Conservation (phyloP, 2,113 vertebrate species). For the Saccopteryx bilineata region DNA sequence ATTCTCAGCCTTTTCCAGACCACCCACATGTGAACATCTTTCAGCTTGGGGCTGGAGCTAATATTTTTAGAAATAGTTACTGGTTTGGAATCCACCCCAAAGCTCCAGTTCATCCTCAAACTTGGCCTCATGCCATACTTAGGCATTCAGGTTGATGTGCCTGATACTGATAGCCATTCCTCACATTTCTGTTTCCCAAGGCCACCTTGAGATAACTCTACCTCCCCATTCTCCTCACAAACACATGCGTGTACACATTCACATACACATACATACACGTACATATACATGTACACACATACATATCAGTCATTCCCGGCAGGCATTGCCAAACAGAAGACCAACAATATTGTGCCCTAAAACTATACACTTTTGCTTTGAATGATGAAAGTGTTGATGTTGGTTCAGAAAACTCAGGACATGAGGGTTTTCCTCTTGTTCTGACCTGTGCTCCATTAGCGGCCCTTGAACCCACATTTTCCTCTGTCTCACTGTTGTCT, state of each 20-base stretch:
- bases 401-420: constrained; percentile 23
- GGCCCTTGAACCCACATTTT: neutral
- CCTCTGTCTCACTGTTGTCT: neutral
- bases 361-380: neutral
- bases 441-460: neutral
- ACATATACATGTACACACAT: neutral
- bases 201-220: neutral
- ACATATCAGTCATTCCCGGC: neutral
- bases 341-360: neutral
- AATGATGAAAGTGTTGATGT: neutral
- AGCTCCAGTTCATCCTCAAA: neutral
- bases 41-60: neutral
- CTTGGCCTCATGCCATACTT: neutral
- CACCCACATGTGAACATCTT: neutral
- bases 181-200: constrained; percentile 9
- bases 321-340: constrained; percentile 9
- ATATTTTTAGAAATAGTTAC: constrained; percentile 12
- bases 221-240: neutral
- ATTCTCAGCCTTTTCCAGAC: neutral
- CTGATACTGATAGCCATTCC: neutral
- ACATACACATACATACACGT: neutral
- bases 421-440: neutral
- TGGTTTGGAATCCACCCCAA: neutral
- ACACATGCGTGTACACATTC: neutral
- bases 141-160: neutral